These are phyloP conservation scores for Virgularia gustaviana DNA, from an alignment of 92 coral and sea anemone genomes.

Conservation along the genomic window DNA sequence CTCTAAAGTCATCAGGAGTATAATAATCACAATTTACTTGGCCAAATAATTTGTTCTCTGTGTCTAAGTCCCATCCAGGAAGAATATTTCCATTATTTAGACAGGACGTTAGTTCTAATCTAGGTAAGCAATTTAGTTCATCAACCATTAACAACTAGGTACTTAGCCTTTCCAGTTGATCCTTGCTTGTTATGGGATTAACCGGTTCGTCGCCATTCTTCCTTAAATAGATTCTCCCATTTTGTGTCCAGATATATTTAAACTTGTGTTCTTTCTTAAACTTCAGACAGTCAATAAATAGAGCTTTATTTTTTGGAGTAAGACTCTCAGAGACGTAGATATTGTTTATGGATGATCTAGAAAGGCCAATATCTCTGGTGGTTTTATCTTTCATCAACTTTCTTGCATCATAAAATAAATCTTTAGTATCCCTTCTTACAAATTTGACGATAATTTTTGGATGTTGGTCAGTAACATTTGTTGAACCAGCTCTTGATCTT, in stretches of 20 bases:
- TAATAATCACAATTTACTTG: no score
- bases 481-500: neutral
- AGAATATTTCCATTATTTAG: no score
- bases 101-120: no score
- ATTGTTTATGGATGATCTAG: neutral
- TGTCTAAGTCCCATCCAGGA: no score
- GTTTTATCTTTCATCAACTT: neutral
- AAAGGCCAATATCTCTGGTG: slow-evolving; percentile 3
- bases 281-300: neutral
- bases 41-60: no score
- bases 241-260: slow-evolving; percentile 5
- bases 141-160: no score
- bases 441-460: slow-evolving; percentile 9
- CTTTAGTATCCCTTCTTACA: neutral
- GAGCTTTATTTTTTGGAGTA: neutral
- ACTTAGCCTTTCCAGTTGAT: no score
- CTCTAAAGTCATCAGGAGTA: no score
- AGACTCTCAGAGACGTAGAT: slow-evolving; percentile 9
- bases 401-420: neutral
- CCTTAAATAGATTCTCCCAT: neutral
- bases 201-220: neutral
- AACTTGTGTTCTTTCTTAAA: neutral
- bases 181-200: neutral
- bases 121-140: no score
- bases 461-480: neutral